Evolutionary conservation across 2,113 vertebrate genomes (phyloP), one percentile per base, ranked within the genome.

Genomic region (Halichoeres trimaculatus): DNA sequence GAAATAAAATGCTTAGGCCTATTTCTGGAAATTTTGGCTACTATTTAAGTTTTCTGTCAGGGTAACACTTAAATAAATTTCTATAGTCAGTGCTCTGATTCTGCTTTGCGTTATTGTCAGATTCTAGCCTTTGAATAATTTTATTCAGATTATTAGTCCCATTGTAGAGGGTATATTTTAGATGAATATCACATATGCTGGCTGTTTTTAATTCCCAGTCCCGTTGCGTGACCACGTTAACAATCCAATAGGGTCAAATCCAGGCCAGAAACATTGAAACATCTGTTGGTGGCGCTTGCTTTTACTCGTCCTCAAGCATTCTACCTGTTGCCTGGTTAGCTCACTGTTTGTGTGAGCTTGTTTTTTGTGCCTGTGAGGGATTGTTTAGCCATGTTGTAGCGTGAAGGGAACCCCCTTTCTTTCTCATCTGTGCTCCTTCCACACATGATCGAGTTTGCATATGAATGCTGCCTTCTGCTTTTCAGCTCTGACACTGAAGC

Each of bases 391-490:
- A 35, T 74, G 59, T 81, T 82, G 22, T 20, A 17, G 70, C 86
- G 67, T 74, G 51, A 66, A 78, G 81, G 76, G 80, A 84, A 80
- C 16, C 57, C 69, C 66, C 76, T 61, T 70, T 84, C 81, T 69
- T 56, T 41, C 10, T 48, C 45, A 20, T 48, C 45, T 62, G 22
- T 36, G 36, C 52, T 74, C 22, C 22, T 59, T 73, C 51, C 77
- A 86, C 81, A 87, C 83, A 89, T 81, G 78, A 70, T 55, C 48
- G n/a, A 54, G 40, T 93, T 90, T 93, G 61, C 90, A 93, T 91
- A 89, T 93, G 86, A 93, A 93, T 89, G 79, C 68, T 72, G 67
- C 87, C 78, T 88, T 91, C 81, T 91, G 88, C 85, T 85, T 78
- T 74, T 57, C 26, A 24, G 34, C 70, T 76, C 81, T 90, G 57